Base-by-base conservation (phyloP, 2,888 invertebrate species). In the Mythimna impura region DNA sequence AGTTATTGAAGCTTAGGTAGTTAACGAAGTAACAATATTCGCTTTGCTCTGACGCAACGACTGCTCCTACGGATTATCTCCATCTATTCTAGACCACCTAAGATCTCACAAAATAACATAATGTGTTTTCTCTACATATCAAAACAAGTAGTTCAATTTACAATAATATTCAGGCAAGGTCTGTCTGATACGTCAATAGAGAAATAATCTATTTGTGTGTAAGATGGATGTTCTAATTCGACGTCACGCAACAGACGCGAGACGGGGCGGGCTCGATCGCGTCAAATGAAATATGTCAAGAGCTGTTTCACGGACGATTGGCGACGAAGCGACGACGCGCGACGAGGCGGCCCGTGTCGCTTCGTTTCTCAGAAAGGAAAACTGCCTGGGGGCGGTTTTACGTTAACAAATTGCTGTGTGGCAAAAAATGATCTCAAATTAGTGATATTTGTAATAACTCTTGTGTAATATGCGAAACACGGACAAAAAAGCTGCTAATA, bases 271-370 rank as follows among this genome's bases (percentile, higher is more conserved):
- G 87, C 80, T 88, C 81, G 82, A 89, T 90, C 87, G 90, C 88
- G 89, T 87, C 92, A 93, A 94, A 95, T 94, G 95, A 94, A 93
- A 96, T 93, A 89, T 94, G 96, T 95, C 96, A 92, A 87, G 93
- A 91, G 91, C 90, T 92, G 93, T 96, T 96, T 93, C 94, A 95
- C 93, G 95, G 92, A 80, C 93, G 92, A 95, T 95, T 95, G 93
- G 85, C 87, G 76, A 62, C 82, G 89, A 91, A 81, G 84, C 78
- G 83, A 58, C 83, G 89, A 91, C 82, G 85, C 78, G 83, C 76
- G 78, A 87, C 85, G 78, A 74, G 78, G 80, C 78, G 82, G 73
- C 64, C 63, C 71, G 82, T 78, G 61, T 65, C 71, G 71, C 82
- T 66, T 75, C 68, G 73, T 82, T 88, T 90, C 91, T 84, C 69